Evolutionary conservation across 2,113 vertebrate genomes (phyloP), one percentile per base, ranked within the genome.

Genomic region (Ellobius talpinus): DNA sequence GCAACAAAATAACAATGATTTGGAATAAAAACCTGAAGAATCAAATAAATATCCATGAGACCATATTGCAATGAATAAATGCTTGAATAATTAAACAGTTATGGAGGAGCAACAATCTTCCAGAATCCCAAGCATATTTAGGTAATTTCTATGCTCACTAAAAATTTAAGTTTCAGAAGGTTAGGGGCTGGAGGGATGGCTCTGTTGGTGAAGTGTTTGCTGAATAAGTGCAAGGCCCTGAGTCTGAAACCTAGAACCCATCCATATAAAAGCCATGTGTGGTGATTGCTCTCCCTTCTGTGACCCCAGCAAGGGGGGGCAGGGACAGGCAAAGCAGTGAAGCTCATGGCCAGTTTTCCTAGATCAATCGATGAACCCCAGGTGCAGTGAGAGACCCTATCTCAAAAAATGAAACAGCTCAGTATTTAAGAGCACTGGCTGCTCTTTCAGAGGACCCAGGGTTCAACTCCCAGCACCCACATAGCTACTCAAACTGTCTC

Each of bases 41-140:
- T 42, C 73, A 73, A 87, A 86, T 90, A 93, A 86, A 87, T 87
- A 74, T 68, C 29, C 45, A 11, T 13, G n/a, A 91, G 31, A 68
- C 82, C 26, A 88, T 91, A 23, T 8, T 82, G 39, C 26, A 61
- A 55, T 42, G 81, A 95, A 91, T 87, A 93, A 92, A 55, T 84
- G 21, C 21, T 74, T 66, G 8, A 88, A 88, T 92, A 87, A 73
- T 79, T 79, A 66, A 88, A 45, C n/a, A 24, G 29, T 29, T 31
- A 42, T 42, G 63, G 50, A 95, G 61, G 68, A 63, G 61, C 13
- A 26, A 70, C 24, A 61, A 8, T 63, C 11, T 95, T 50, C 17
- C 24, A 77, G 74, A 77, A 45, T 42, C 74, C 26, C 24, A 66
- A n/a, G 58, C 21, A 66, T 94, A 45, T 21, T 13, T 81, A 74